Base-by-base conservation (phyloP, 2,888 invertebrate species). In the Entomobrya multifasciata region DNA sequence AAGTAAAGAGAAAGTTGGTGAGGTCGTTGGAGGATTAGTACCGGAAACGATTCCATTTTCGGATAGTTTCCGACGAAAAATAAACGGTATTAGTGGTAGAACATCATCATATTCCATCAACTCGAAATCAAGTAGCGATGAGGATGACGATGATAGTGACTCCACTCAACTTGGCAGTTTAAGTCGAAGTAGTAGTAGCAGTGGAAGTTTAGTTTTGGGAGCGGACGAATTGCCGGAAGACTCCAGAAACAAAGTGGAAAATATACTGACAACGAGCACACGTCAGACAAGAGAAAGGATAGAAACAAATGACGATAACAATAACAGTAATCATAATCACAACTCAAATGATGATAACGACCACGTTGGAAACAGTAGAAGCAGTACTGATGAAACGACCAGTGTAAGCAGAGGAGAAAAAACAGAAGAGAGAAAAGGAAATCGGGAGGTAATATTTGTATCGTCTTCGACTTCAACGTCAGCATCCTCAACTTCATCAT, bases 161-260 rank as follows among this genome's bases (percentile, higher is more conserved):
- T 83, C 81, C 20, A 77, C 84, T 79, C 65, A 78, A 44, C 27
- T 72, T 65, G 72, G 60, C 49, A 80, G 85, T 17, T 30, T 62
- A 1, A 80, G 85, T 36, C 60, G 77, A 3, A 84, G 85, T 30
- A 84, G 85, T 30, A 84, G 88, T 22, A 85, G 86, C 47, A 70
- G 81, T 67, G 87, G 87, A 55, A 87, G 87, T 62, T 67, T 82
- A 67, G 76, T 83, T 20, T 49, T 83, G 36, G 74, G 55, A 20
- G 44, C 67, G 15, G 86, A 86, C 47, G 83, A 84, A 80, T 55
- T 49, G 10, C 60, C 72, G 25, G 72, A 72, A 49, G 72, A 72
- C 20, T 72, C 27, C n/a, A 52, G 11, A 13, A 27, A 72, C 72
- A 72, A 72, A 52, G 49, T 27, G 52, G 72, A 67, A 41, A 22